Percentiles rank a stretch among this genome's conserved stretches.
These are phyloP conservation scores for Rhagoletis pomonella DNA, from an alignment of 1,140 invertebrate species.

Conservation along the genomic window DNA sequence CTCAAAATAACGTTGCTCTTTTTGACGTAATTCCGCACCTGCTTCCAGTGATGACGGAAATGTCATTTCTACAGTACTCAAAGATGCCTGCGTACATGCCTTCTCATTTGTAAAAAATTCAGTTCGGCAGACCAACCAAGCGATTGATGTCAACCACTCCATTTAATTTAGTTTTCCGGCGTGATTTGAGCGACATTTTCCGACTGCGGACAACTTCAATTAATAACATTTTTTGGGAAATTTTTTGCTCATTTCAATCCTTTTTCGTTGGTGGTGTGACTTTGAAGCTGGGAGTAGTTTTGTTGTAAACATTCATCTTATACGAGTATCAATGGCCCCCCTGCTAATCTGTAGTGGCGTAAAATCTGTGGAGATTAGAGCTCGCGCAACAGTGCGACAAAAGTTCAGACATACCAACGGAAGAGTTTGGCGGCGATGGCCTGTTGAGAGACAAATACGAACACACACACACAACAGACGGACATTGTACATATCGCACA, in stretches of 20 bases:
- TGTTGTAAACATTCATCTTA: neutral
- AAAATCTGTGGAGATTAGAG: neutral
- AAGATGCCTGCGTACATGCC: neutral
- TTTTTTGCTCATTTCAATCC: neutral
- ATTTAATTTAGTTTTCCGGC: constrained; percentile 9
- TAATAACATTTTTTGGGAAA: constrained; percentile 30
- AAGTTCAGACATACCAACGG: neutral
- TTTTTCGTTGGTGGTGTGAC: neutral
- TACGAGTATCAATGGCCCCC: neutral
- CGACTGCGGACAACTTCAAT: constrained; percentile 45
- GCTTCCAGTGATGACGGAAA: constrained; percentile 35
- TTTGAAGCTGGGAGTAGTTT: neutral
- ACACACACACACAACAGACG: neutral
- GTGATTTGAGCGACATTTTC: constrained; percentile 46
- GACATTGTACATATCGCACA: too few relatives aligned
- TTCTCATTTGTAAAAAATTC: too few relatives aligned
- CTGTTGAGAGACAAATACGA: neutral
- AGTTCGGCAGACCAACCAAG: neutral
- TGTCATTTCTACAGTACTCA: neutral
- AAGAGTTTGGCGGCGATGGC: neutral
- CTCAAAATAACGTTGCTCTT: neutral
- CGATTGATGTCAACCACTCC: constrained; percentile 36
- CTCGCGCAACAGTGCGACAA: neutral
- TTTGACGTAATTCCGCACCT: constrained; percentile 13
- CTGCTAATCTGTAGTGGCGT: neutral